Base-by-base conservation (phyloP, 2,797 vertebrate species). In the Gymnopithys bicolor region DNA sequence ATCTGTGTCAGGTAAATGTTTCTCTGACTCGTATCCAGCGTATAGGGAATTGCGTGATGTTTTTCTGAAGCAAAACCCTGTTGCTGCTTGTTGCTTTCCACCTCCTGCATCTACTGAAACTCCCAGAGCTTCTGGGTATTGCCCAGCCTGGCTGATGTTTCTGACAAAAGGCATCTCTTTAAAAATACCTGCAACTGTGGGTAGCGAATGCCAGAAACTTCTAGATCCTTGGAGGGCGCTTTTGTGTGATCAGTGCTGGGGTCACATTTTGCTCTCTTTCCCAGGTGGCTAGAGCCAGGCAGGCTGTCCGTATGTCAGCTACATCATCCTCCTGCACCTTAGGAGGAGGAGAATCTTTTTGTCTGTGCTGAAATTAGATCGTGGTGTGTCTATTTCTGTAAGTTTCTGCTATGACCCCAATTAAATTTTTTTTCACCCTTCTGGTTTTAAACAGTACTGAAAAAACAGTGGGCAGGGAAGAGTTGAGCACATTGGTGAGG, bases 211-310 rank as follows among this genome's bases (percentile, higher is more conserved):
- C 33, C 58, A 49, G n/a, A 59, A 58, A 19, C 13, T 71, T 90
- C 32, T 64, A 71, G 37, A 25, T 35, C 43, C 7, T 73, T 58
- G 48, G 32, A 19, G 45, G 11, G 11, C 2, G 5, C 21, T 84
- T 92, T 88, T 77, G 52, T 3, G 1, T 84, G n/a, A 24, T 39
- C 0, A 0, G 0, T 74, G 13, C 23, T 79, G 24, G 22, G 16
- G 13, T 83, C 30, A 56, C 19, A 30, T 43, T 71, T 85, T 46
- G 30, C 33, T 91, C 70, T 27, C 18, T 67, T 95, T 87, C 41
- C n/a, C 32, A 25, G 7, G 15, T 17, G 2, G 0, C 27, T 43
- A 58, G 55, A n/a, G 83, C 24, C 51, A 60, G 53, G 32, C 41
- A 55, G 49, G 41, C 24, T 80, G 64, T 49, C 21, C 49, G 24